Evolutionary conservation across 2,888 invertebrate species (phyloP).

Genomic region (Pinctada fucata): DNA sequence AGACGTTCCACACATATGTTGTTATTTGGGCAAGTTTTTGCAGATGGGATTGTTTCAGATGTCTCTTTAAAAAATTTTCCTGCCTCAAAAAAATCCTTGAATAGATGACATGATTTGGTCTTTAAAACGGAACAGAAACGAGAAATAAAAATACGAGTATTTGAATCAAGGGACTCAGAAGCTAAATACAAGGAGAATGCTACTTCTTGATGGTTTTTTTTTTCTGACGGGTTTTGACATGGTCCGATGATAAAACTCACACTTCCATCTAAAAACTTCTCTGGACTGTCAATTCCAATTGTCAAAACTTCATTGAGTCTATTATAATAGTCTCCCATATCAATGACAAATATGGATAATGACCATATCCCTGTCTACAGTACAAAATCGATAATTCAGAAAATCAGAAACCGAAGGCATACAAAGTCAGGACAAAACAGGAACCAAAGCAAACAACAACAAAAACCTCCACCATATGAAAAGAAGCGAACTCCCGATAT

Average conservation of each 20-base stretch:
- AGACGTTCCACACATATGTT: slow-evolving; percentile 18
- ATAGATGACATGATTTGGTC: not conserved
- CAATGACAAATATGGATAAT: too few species aligned
- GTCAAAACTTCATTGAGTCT: not conserved
- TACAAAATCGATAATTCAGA: too few species aligned
- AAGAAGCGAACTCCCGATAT: too few species aligned
- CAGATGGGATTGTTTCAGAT: not conserved
- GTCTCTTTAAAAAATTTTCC: slow-evolving; percentile 6
- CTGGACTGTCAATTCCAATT: not conserved
- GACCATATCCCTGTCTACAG: too few species aligned
- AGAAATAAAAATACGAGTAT: not conserved
- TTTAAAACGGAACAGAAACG: not conserved
- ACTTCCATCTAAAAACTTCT: not conserved
- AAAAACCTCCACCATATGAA: too few species aligned
- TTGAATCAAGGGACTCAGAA: not conserved
- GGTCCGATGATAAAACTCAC: not conserved
- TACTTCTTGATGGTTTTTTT: too few species aligned
- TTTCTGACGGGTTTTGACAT: not conserved
- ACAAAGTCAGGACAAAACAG: too few species aligned
- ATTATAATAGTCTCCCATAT: slow-evolving; percentile 1
- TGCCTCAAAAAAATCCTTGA: slow-evolving; percentile 14
- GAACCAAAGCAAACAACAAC: too few species aligned
- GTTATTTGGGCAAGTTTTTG: slow-evolving; percentile 7
- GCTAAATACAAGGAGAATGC: not conserved
- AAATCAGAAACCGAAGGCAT: too few species aligned